Conservation (phyloP, 2,797 vertebrate species). For the Sorex maritimensis region DNA sequence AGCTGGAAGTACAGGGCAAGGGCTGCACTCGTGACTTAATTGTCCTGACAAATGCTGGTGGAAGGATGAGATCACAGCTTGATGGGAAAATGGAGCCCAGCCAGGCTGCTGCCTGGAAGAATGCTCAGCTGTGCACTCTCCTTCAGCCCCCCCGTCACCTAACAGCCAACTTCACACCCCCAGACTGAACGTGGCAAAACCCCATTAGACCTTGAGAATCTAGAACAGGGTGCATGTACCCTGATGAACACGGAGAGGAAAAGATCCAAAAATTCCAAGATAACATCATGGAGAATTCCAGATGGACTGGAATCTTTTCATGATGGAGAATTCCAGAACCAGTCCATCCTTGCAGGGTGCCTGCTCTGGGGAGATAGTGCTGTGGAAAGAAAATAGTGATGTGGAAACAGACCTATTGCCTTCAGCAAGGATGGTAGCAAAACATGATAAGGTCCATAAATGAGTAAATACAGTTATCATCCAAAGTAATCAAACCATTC, state of each 20-base stretch:
- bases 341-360: background rate
- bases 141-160: background rate
- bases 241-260: background rate
- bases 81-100: background rate
- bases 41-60: fast-evolving
- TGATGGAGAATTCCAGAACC: slow-evolving; percentile 56
- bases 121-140: too few species aligned
- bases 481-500: slow-evolving; percentile 43
- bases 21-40: background rate
- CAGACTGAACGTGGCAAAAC: background rate
- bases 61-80: background rate
- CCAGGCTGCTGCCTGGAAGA: too few species aligned
- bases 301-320: background rate
- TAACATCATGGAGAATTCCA: background rate
- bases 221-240: background rate
- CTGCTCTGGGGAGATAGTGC: background rate
- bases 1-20: background rate
- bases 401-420: background rate
- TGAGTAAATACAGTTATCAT: background rate
- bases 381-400: background rate
- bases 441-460: background rate
- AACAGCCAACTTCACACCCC: too few species aligned
- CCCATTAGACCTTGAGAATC: background rate
- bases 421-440: background rate
- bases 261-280: slow-evolving; percentile 55